Conservation (phyloP, 2,888 invertebrate genomes). For the Orthosia gothica region DNA sequence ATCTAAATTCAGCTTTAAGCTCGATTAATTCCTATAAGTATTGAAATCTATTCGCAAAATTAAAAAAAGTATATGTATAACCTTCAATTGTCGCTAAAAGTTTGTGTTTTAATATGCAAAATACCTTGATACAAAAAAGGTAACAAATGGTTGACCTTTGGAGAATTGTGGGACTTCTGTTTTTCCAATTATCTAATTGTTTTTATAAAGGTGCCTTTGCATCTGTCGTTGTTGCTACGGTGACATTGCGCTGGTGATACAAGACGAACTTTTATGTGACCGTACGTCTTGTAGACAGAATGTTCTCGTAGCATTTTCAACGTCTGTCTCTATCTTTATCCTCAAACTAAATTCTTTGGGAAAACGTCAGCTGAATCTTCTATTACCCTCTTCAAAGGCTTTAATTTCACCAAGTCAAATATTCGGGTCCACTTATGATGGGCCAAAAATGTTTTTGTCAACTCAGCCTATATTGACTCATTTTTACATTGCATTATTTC, state of each 20-base stretch:
- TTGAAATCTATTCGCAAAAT: constrained; percentile 10
- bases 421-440: neutral
- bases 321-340: neutral
- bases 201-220: neutral
- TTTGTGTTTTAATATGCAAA: neutral
- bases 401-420: constrained; percentile 2
- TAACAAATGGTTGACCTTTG: constrained; percentile 6
- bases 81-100: neutral
- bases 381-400: neutral
- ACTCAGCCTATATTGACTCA: neutral
- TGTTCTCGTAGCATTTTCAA: neutral
- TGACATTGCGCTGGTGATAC: neutral
- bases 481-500: neutral
- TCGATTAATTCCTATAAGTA: neutral
- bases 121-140: constrained; percentile 4
- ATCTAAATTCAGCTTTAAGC: neutral
- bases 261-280: neutral
- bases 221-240: neutral
- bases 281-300: no score
- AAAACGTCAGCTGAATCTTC: neutral
- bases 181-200: neutral
- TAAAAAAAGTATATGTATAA: constrained; percentile 11
- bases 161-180: constrained; percentile 2
- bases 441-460: neutral
- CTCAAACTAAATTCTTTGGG: neutral